Percentiles rank a stretch among this genome's conserved stretches.
Evolutionary conservation across 2,113 vertebrate genomes (phyloP).

Genomic region (Eleginops maclovinus): DNA sequence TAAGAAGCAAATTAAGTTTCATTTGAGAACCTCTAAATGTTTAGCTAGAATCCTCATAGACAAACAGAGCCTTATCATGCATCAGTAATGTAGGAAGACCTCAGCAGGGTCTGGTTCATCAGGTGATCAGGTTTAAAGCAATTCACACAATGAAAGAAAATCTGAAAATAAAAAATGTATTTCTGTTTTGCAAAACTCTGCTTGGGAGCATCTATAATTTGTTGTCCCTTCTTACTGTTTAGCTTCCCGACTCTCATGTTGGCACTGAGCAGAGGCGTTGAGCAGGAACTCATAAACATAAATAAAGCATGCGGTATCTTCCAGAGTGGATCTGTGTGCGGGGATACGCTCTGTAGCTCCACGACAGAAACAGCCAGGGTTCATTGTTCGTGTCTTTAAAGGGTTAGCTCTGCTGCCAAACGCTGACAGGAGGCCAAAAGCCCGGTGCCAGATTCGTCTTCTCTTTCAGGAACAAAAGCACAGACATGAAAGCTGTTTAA

Average conservation of each 20-base stretch:
- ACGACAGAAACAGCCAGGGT: slow-evolving; percentile 17
- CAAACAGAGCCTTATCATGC: not conserved
- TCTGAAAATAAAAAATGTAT: too few relatives aligned
- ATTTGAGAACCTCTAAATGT: not conserved
- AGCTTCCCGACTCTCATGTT: too few relatives aligned
- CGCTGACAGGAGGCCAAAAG: slow-evolving; percentile 44
- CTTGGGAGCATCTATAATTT: too few relatives aligned
- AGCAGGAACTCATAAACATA: too few relatives aligned
- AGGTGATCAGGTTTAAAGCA: too few relatives aligned
- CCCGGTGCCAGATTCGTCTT: not conserved
- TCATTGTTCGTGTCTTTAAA: slow-evolving; percentile 43
- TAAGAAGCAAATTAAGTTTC: not conserved
- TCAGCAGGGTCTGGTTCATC: too few relatives aligned
- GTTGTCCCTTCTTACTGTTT: too few relatives aligned
- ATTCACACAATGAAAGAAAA: too few relatives aligned
- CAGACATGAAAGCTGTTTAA: slow-evolving; percentile 16
- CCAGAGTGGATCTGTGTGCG: slow-evolving; percentile 20
- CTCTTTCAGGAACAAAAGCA: slow-evolving; percentile 21
- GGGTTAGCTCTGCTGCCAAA: slow-evolving; percentile 33
- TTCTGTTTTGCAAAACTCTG: too few relatives aligned
- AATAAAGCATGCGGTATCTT: not conserved
- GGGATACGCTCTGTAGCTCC: slow-evolving; percentile 23
- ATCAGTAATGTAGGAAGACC: not conserved
- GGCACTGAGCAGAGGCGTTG: too few relatives aligned
- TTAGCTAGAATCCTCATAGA: not conserved